phyloP scores from a whole-genome alignment of 2,888 invertebrate genomes.

The Limulus polyphemus region DNA sequence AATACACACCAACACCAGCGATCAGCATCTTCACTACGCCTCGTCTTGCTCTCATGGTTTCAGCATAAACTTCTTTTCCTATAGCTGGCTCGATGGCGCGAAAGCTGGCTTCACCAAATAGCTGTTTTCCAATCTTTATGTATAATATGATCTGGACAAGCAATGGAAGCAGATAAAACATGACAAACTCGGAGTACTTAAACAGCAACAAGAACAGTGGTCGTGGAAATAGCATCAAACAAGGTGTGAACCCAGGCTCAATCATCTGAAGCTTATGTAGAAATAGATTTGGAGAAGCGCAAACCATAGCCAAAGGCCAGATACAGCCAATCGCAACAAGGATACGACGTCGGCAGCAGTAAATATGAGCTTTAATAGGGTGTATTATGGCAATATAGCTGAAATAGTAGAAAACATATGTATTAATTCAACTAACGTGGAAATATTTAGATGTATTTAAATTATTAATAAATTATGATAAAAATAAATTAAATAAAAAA shows the following conservation, averaged over 20 bases:
- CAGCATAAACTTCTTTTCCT: slow-evolving; percentile 30
- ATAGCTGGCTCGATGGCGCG: slow-evolving; percentile 20
- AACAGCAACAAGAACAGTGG: slow-evolving; percentile 29
- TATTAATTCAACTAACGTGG: too few species aligned
- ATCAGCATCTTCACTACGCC: slow-evolving; percentile 39
- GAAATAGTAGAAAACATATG: slow-evolving; percentile 3
- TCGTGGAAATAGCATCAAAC: slow-evolving; percentile 27
- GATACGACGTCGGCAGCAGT: slow-evolving; percentile 35
- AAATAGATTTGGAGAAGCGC: slow-evolving; percentile 34
- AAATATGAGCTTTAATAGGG: slow-evolving; percentile 37
- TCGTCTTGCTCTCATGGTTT: slow-evolving; percentile 34
- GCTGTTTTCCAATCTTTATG: slow-evolving; percentile 32
- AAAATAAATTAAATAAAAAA: too few species aligned
- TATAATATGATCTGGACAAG: slow-evolving; percentile 35
- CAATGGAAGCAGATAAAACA: slow-evolving; percentile 37
- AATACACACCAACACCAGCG: slow-evolving; percentile 37
- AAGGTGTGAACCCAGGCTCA: slow-evolving; percentile 28
- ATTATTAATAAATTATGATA: too few species aligned
- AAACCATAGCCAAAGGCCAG: slow-evolving; percentile 35
- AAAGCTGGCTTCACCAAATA: slow-evolving; percentile 30
- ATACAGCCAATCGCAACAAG: slow-evolving; percentile 33
- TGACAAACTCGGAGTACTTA: slow-evolving; percentile 33
- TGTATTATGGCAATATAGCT: slow-evolving; percentile 40
- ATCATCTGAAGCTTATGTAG: slow-evolving; percentile 30
- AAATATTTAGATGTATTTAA: too few species aligned